These are phyloP conservation scores for Epinotia brunnichana DNA, from an alignment of 2,888 invertebrate genomes.

Conservation along the genomic window DNA sequence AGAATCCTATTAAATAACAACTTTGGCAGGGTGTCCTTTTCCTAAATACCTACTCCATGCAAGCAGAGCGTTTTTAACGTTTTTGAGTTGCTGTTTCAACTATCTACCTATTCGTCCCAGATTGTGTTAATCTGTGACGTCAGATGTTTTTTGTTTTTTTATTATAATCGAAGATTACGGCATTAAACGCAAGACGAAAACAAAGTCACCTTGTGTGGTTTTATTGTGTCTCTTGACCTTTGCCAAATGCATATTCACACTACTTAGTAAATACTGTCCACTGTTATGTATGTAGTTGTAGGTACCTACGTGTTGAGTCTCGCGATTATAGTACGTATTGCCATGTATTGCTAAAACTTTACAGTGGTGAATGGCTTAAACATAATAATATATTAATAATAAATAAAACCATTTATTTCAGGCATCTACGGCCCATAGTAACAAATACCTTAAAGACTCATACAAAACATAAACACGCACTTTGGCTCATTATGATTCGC, in stretches of 20 bases:
- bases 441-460: no score
- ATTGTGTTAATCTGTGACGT: slow-evolving; percentile 1
- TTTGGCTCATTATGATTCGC: background rate
- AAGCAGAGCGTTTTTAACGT: no score
- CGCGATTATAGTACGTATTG: slow-evolving; percentile 3
- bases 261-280: slow-evolving; percentile 1
- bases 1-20: no score
- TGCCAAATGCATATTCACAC: slow-evolving; percentile 6
- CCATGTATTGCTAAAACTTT: background rate
- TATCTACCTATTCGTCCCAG: background rate
- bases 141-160: slow-evolving; percentile 5
- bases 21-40: no score
- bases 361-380: background rate
- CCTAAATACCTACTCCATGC: no score
- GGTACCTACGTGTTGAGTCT: slow-evolving; percentile 1
- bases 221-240: slow-evolving; percentile 16
- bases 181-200: slow-evolving; percentile 7
- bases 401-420: no score
- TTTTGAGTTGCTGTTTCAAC: no score
- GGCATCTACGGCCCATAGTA: no score
- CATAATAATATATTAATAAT: no score
- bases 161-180: slow-evolving; percentile 4
- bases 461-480: background rate
- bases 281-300: no score
- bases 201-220: slow-evolving; percentile 18